A percentile compares a stretch with the other conserved stretches of the same genome.
phyloP scores from a whole-genome alignment of 2,888 invertebrate genomes.

The Lasioglossum pauxillum region DNA sequence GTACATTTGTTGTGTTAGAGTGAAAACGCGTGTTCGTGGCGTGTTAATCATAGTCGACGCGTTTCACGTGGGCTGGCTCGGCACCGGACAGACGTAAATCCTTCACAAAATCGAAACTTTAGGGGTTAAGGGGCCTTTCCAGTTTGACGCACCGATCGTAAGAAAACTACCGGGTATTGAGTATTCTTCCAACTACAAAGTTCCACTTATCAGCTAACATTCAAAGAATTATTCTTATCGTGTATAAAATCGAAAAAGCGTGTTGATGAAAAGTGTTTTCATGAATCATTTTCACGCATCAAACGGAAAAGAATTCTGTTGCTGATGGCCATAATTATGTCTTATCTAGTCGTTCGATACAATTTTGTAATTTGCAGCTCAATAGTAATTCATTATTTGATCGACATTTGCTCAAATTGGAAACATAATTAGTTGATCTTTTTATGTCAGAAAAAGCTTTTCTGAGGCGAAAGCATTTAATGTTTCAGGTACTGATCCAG shows the following conservation, averaged over 20 bases:
- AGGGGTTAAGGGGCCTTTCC: background rate
- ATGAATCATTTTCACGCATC: too few species aligned
- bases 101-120: slow-evolving; percentile 54
- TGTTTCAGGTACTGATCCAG: background rate
- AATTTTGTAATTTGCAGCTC: too few species aligned
- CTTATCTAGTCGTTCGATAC: too few species aligned
- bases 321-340: too few species aligned
- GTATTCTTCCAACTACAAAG: background rate
- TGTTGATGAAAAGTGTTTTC: too few species aligned
- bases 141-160: background rate
- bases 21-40: slow-evolving; percentile 72
- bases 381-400: too few species aligned
- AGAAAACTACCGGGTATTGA: background rate
- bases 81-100: slow-evolving; percentile 20
- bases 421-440: background rate
- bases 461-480: too few species aligned
- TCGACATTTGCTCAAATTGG: too few species aligned
- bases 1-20: slow-evolving; percentile 39
- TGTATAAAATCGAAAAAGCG: background rate
- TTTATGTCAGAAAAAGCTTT: too few species aligned
- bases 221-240: too few species aligned
- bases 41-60: slow-evolving; percentile 75
- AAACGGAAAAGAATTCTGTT: too few species aligned
- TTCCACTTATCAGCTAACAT: too few species aligned
- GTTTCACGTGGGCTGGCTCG: slow-evolving; percentile 52